Conservation (phyloP, 64 coral and sea anemone species). For the Dendronephthya gigantea region DNA sequence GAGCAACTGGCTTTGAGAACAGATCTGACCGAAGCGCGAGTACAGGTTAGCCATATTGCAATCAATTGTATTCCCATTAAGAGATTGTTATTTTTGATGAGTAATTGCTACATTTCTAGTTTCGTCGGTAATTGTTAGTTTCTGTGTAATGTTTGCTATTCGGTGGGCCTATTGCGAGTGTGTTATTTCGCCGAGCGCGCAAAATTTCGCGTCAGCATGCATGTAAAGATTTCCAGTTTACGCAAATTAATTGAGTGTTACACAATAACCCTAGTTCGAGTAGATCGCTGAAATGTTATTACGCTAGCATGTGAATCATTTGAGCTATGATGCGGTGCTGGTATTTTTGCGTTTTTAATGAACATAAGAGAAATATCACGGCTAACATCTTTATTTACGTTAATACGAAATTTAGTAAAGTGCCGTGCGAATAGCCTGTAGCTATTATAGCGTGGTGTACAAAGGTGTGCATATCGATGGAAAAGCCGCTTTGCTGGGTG, state of each 20-base stretch:
- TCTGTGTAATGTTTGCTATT: not conserved
- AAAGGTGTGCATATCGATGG: too few species aligned
- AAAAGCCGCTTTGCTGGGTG: too few species aligned
- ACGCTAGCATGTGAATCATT: not conserved
- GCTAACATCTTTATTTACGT: too few species aligned
- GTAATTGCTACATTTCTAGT: not conserved
- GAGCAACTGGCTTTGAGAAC: conserved; percentile 76
- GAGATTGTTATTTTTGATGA: not conserved
- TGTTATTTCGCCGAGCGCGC: not conserved
- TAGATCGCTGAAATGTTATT: not conserved
- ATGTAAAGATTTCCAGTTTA: not conserved
- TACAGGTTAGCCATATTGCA: conserved; percentile 51
- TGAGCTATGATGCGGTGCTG: too few species aligned
- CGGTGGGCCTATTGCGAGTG: not conserved
- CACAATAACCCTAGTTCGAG: not conserved
- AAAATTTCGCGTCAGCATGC: not conserved
- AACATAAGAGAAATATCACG: too few species aligned
- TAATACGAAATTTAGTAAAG: too few species aligned
- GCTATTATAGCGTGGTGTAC: too few species aligned
- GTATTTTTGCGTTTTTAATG: too few species aligned
- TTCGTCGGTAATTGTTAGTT: not conserved
- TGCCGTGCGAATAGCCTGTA: too few species aligned
- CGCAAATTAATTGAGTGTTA: conserved; percentile 3
- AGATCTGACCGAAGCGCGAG: conserved; percentile 84
- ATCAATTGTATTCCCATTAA: not conserved